Percentiles rank a stretch among this genome's conserved stretches.
Evolutionary conservation across 2,797 vertebrate genomes (phyloP).

Genomic region (Pangasius krempfi): DNA sequence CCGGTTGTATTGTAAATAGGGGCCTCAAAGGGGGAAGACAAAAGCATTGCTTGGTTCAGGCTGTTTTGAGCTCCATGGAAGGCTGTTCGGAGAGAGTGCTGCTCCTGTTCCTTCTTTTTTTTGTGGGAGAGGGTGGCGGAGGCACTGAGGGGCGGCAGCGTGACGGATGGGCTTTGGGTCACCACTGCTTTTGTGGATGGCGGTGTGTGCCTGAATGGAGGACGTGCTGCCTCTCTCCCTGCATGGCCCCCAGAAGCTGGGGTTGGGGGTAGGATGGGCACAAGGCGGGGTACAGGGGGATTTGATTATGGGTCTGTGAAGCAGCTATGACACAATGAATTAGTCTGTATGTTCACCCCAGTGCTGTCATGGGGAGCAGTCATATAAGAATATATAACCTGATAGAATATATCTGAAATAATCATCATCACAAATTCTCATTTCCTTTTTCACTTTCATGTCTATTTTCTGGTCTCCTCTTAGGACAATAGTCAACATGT

Average conservation of each 20-base stretch:
- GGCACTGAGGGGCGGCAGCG: conserved; percentile 49
- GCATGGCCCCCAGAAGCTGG: conserved; percentile 45
- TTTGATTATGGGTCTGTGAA: conserved; percentile 53
- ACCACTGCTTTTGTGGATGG: conserved; percentile 61
- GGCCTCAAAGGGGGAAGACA: conserved; percentile 52
- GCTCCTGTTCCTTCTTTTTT: conserved; percentile 52
- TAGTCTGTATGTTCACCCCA: conserved; percentile 36
- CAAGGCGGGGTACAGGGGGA: conserved; percentile 46
- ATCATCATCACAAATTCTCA: not conserved
- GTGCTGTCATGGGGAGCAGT: conserved; percentile 24
- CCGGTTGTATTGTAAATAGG: conserved; percentile 53
- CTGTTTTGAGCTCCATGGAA: conserved; percentile 52
- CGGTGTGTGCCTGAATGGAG: conserved; percentile 58
- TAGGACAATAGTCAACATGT: not conserved
- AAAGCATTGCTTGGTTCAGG: conserved; percentile 53
- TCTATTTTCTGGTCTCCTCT: not conserved
- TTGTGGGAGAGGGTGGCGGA: conserved; percentile 53
- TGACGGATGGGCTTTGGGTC: conserved; percentile 62
- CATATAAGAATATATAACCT: not conserved
- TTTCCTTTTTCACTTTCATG: not conserved
- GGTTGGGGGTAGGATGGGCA: conserved; percentile 49
- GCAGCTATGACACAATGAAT: conserved; percentile 53
- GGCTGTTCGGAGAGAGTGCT: conserved; percentile 54
- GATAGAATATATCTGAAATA: not conserved
- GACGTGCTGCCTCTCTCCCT: conserved; percentile 58